These are phyloP conservation scores for Himalopsyche anomala DNA, from an alignment of 2,888 invertebrate species.

Conservation along the genomic window DNA sequence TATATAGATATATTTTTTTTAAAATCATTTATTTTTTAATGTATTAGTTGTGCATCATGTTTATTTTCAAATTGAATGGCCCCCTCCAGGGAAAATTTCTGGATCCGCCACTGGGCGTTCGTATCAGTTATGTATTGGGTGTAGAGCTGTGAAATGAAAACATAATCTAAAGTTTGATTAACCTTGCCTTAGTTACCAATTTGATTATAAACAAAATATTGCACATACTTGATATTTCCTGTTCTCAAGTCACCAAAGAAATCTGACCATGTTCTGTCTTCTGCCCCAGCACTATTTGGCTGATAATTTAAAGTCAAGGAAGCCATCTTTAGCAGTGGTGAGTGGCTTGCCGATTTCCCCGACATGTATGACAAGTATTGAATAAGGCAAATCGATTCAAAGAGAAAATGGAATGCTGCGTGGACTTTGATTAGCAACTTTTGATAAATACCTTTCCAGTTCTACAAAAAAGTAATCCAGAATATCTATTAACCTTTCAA, in stretches of 20 bases:
- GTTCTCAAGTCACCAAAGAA: slow-evolving; percentile 71
- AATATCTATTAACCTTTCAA: background rate
- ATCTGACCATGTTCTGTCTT: slow-evolving; percentile 66
- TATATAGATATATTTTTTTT: no score
- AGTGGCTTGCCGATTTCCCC: slow-evolving; percentile 74
- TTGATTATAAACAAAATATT: background rate
- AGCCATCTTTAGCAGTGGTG: slow-evolving; percentile 75
- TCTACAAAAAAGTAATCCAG: slow-evolving; percentile 67
- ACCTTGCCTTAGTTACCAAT: background rate
- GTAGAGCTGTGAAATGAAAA: no score
- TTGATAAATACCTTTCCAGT: slow-evolving; percentile 71
- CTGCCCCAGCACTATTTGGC: slow-evolving; percentile 68
- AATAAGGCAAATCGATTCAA: slow-evolving; percentile 72
- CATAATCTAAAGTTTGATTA: no score
- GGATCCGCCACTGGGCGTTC: no score
- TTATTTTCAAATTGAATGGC: no score
- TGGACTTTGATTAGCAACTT: slow-evolving; percentile 72
- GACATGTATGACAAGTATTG: slow-evolving; percentile 81
- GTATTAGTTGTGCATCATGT: no score
- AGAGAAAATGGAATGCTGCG: slow-evolving; percentile 72
- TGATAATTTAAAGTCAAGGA: slow-evolving; percentile 80
- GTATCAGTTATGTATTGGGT: no score
- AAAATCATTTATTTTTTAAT: no score
- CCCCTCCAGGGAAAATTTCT: no score
- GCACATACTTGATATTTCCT: slow-evolving; percentile 73